These are phyloP conservation scores for Allacma fusca DNA, from an alignment of 2,888 invertebrate species.

Conservation along the genomic window DNA sequence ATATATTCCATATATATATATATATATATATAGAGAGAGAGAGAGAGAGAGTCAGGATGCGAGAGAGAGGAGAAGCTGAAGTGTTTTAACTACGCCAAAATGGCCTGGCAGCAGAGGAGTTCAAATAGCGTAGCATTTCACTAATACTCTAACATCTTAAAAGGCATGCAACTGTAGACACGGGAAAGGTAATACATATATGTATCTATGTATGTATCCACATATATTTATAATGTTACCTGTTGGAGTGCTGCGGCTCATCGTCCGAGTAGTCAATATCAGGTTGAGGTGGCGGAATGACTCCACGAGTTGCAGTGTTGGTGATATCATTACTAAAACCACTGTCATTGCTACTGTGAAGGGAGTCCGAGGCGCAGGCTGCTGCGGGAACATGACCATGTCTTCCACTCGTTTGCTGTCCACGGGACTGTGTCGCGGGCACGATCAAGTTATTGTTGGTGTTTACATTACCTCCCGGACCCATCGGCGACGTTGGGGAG, in stretches of 20 bases:
- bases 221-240: too few relatives aligned
- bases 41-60: too few relatives aligned
- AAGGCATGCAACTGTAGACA: too few relatives aligned
- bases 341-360: slow-evolving; percentile 91
- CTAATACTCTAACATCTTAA: too few relatives aligned
- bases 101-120: too few relatives aligned
- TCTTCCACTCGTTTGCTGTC: background rate
- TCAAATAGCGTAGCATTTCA: too few relatives aligned
- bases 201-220: too few relatives aligned
- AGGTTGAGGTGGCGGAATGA: slow-evolving; percentile 80
- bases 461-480: background rate
- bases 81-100: too few relatives aligned
- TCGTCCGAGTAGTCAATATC: slow-evolving; percentile 91
- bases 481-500: slow-evolving; percentile 16
- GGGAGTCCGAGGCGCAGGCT: slow-evolving; percentile 68
- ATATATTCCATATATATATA: too few relatives aligned
- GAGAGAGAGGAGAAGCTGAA: too few relatives aligned
- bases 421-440: slow-evolving; percentile 4
- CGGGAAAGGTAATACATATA: too few relatives aligned
- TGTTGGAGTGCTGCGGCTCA: slow-evolving; percentile 66
- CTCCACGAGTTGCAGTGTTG: slow-evolving; percentile 20
- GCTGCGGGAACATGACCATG: slow-evolving; percentile 1
- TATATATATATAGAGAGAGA: too few relatives aligned
- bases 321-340: slow-evolving; percentile 82
- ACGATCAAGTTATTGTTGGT: slow-evolving; percentile 34